Conservation (phyloP, 1,140 invertebrate genomes). For the Capitella teleta region DNA sequence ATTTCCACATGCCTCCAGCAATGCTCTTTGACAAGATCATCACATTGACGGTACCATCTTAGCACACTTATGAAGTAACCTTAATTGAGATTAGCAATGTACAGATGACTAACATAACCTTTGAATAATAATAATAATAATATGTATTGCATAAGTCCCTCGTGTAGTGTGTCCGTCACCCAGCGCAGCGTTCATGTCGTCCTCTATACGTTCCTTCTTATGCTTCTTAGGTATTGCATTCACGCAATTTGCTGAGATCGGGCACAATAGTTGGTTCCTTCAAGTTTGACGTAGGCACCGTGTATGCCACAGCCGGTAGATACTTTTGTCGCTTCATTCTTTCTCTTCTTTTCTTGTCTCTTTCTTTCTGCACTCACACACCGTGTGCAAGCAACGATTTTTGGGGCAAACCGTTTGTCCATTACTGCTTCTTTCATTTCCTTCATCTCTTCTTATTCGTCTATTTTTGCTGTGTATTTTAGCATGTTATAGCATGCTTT, state of each 20-base stretch:
- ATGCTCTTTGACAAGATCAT: constrained; percentile 89
- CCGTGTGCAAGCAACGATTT: no score
- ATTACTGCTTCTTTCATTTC: no score
- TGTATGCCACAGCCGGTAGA: constrained; percentile 70
- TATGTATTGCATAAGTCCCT: no score
- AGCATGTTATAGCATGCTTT: no score
- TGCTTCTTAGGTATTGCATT: constrained; percentile 52
- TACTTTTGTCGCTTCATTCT: no score
- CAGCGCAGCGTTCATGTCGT: neutral
- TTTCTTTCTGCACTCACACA: neutral
- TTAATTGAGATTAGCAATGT: no score
- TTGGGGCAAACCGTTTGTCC: no score
- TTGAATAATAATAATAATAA: no score
- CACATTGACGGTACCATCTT: constrained; percentile 75
- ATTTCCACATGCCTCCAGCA: constrained; percentile 79
- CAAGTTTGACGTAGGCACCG: constrained; percentile 73
- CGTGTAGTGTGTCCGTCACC: neutral
- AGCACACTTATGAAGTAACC: no score
- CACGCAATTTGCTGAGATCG: constrained; percentile 47
- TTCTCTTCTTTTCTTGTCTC: neutral
- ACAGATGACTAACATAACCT: no score
- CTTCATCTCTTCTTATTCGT: no score
- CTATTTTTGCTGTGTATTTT: no score
- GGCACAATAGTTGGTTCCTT: constrained; percentile 57
- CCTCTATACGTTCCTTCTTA: constrained; percentile 11